Conservation (phyloP, 2,797 vertebrate species). For the Notoglanidium macrostoma region DNA sequence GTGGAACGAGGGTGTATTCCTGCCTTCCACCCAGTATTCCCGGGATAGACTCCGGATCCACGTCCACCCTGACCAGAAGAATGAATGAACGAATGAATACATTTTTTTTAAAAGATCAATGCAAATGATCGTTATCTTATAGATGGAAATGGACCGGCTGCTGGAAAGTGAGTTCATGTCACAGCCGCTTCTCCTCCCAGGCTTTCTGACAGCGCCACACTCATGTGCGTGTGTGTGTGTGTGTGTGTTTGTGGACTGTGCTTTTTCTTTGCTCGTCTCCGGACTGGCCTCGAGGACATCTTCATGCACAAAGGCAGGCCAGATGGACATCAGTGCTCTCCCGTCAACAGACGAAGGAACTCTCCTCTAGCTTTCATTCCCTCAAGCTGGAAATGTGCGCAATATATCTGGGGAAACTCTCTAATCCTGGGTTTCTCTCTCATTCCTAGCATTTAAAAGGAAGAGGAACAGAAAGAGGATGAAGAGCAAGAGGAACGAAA, state of each 20-base stretch:
- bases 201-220: slow-evolving; percentile 41
- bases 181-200: slow-evolving; percentile 62
- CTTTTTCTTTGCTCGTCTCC: slow-evolving; percentile 73
- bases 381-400: slow-evolving; percentile 9
- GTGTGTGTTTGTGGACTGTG: slow-evolving; percentile 55
- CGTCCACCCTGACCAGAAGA: background rate
- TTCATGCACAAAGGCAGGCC: slow-evolving; percentile 72
- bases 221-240: slow-evolving; percentile 65
- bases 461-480: slow-evolving; percentile 52
- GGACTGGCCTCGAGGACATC: slow-evolving; percentile 73
- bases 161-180: slow-evolving; percentile 40
- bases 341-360: slow-evolving; percentile 53
- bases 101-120: background rate
- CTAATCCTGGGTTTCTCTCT: slow-evolving; percentile 60
- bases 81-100: background rate
- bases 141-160: slow-evolving; percentile 10
- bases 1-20: background rate
- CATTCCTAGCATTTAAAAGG: slow-evolving; percentile 67
- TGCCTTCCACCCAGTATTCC: background rate
- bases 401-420: slow-evolving; percentile 19
- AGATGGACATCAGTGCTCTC: slow-evolving; percentile 28
- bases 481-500: slow-evolving; percentile 19
- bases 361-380: slow-evolving; percentile 48
- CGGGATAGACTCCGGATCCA: background rate
- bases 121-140: slow-evolving; percentile 7